Conservation (phyloP, 2,797 vertebrate genomes). For the Acanthornis magna region DNA sequence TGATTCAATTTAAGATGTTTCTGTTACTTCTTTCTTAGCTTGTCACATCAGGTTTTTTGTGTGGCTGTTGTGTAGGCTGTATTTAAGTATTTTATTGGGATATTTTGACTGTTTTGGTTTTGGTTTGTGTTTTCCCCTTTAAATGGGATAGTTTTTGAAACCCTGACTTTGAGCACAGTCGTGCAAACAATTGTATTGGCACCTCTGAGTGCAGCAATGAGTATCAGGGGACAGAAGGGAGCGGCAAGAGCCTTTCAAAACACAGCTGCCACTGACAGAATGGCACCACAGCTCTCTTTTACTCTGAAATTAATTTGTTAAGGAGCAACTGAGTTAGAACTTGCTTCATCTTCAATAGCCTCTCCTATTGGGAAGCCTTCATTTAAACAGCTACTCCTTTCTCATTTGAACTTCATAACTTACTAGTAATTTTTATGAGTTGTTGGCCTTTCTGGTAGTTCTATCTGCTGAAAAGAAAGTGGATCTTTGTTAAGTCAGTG, state of each 20-base stretch:
- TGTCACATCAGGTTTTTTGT: not conserved
- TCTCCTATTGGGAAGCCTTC: not conserved
- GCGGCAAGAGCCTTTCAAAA: not conserved
- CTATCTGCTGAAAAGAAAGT: not conserved
- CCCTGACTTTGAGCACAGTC: not conserved
- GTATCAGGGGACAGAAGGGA: not conserved
- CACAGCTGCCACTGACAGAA: not conserved
- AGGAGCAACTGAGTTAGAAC: not conserved
- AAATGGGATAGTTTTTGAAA: not conserved
- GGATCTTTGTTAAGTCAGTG: not conserved
- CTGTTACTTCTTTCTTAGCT: not conserved
- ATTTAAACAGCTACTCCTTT: not conserved
- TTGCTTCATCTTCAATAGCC: not conserved
- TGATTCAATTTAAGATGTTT: not conserved
- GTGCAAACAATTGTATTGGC: not conserved
- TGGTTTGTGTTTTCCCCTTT: not conserved
- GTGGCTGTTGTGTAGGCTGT: not conserved
- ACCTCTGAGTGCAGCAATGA: not conserved
- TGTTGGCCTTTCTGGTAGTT: not conserved
- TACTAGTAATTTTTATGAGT: not conserved
- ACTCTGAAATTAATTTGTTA: not conserved
- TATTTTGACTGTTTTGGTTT: not conserved
- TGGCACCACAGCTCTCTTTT: not conserved
- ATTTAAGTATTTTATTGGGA: not conserved
- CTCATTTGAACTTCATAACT: not conserved